These are phyloP conservation scores for Cheirogaleus medius DNA, from an alignment of 2,113 vertebrate species.

Conservation along the genomic window DNA sequence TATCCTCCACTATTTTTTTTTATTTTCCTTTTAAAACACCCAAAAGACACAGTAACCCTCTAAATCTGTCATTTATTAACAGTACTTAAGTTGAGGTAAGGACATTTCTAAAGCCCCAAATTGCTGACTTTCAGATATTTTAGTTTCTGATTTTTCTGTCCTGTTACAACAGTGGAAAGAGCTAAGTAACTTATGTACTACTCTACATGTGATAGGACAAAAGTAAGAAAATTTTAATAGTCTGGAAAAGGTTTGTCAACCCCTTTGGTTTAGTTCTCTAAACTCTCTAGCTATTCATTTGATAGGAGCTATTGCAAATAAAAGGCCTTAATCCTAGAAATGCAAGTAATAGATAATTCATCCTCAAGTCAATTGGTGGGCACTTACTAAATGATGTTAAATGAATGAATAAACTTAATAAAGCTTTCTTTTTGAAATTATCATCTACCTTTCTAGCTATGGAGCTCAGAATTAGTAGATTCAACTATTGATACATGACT, in stretches of 20 bases:
- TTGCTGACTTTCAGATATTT: constrained; percentile 83
- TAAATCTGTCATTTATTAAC: constrained; percentile 83
- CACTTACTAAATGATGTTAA: background rate
- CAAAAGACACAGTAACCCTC: constrained; percentile 69
- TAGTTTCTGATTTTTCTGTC: constrained; percentile 78
- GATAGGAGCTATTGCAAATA: background rate
- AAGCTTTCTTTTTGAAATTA: background rate
- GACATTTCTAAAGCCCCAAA: constrained; percentile 78
- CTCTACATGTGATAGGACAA: constrained; percentile 59
- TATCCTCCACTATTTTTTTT: background rate
- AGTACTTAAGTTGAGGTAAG: constrained; percentile 78
- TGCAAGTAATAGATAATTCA: background rate
- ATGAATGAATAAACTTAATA: background rate
- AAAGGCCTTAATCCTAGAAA: background rate
- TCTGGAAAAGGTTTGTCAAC: constrained; percentile 57
- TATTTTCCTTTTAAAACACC: constrained; percentile 39
- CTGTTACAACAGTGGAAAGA: constrained; percentile 73
- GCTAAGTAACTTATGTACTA: constrained; percentile 73
- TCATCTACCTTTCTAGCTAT: background rate
- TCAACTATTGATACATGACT: background rate
- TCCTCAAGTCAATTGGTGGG: background rate
- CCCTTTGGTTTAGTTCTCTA: constrained; percentile 41
- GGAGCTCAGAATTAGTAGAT: background rate
- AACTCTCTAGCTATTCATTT: constrained; percentile 23
- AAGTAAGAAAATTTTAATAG: constrained; percentile 54